phyloP scores from a whole-genome alignment of 2,113 vertebrate genomes.

The Sorex fumeus region DNA sequence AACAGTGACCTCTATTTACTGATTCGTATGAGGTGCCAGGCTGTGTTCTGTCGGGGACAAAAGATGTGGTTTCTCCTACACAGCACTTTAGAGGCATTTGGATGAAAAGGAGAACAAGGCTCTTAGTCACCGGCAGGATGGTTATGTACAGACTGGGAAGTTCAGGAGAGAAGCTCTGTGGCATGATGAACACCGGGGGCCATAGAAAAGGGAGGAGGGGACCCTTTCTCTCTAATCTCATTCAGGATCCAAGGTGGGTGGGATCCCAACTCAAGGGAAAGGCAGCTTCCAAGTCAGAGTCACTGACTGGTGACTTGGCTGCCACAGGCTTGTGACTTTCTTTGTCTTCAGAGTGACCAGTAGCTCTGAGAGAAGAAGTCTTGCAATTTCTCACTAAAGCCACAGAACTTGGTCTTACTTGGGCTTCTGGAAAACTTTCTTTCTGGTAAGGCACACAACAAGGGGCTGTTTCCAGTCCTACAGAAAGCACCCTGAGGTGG shows the following conservation, averaged over 20 bases:
- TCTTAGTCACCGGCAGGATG: background rate
- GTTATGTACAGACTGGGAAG: background rate
- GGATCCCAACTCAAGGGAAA: rapidly evolving
- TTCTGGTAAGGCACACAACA: background rate
- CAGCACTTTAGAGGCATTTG: background rate
- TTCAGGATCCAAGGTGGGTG: too few species aligned
- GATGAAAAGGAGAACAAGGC: background rate
- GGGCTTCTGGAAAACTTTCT: background rate
- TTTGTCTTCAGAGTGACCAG: too few species aligned
- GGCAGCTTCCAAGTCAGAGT: rapidly evolving
- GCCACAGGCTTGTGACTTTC: too few species aligned
- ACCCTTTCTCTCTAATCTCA: background rate
- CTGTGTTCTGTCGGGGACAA: rapidly evolving
- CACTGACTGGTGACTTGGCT: background rate
- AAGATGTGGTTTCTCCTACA: rapidly evolving
- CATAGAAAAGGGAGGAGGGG: background rate
- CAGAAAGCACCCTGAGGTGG: too few species aligned
- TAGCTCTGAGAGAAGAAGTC: too few species aligned
- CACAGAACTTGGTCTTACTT: rapidly evolving
- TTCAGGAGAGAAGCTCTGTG: background rate
- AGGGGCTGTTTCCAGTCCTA: background rate
- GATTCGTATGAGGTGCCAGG: background rate
- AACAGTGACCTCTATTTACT: background rate
- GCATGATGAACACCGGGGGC: rapidly evolving
- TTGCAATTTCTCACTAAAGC: background rate